phyloP scores from a whole-genome alignment of 2,113 vertebrate genomes.

The Poeciliopsis prolifica region DNA sequence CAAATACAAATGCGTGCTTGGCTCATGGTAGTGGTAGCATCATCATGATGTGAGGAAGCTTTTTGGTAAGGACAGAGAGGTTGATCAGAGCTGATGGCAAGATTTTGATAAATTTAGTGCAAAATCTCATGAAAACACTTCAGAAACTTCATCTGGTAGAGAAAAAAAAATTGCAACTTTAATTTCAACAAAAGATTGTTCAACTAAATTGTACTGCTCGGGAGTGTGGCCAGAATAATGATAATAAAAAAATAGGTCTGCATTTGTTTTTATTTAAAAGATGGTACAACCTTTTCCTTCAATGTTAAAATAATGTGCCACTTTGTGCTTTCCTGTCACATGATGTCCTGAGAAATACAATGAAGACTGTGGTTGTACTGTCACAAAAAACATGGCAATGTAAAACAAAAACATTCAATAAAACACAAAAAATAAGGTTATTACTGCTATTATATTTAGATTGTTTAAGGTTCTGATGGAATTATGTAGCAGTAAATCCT shows the following conservation, averaged over 20 bases:
- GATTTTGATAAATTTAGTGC: background rate
- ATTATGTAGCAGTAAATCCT: background rate
- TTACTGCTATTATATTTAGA: background rate
- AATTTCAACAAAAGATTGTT: background rate
- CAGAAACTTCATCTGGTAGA: background rate
- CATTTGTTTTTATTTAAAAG: background rate
- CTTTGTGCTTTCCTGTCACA: background rate
- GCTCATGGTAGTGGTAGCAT: background rate
- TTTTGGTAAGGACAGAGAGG: background rate
- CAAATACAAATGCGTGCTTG: too few species aligned
- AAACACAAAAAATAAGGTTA: too few species aligned
- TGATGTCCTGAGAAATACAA: background rate
- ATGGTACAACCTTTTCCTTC: background rate
- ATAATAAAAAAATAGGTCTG: background rate
- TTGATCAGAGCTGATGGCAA: background rate
- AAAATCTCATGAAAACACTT: background rate
- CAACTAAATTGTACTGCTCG: too few species aligned
- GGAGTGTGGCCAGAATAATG: too few species aligned
- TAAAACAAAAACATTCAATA: background rate
- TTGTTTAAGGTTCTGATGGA: background rate
- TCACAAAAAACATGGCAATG: background rate
- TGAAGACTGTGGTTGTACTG: background rate
- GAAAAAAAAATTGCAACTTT: background rate
- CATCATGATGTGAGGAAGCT: background rate
- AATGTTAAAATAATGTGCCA: background rate